Base-by-base conservation (phyloP, 2,888 invertebrate genomes). In the Ferdinandea cuprea region DNA sequence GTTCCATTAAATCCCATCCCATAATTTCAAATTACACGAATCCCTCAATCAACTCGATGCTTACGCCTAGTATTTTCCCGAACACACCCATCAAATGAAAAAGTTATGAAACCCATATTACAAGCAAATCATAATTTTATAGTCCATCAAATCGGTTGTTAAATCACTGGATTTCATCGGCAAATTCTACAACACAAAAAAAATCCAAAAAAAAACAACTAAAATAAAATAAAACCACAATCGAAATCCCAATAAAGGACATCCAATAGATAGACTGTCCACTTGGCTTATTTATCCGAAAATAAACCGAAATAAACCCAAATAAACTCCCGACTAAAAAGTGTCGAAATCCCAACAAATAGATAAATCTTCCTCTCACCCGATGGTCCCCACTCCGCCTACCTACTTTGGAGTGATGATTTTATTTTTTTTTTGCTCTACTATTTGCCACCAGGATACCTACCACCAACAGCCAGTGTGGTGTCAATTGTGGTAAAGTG, bases 401-500 rank as follows among this genome's bases (percentile, higher is more conserved):
- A 44, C 37, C 19, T 52, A 35, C 42, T 78, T 65, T 50, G 25
- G 9, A 35, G 8, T n/a, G n/a, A n/a, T n/a, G n/a, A n/a, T n/a
- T n/a, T n/a, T n/a, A 6, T 48, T 52, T 40, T 40, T 66, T 52
- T 66, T 66, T 52, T 52, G 50, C 25, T n/a, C 35, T 17, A 25
- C 21, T 25, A 6, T 25, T 46, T 5, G 15, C 25, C 46, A 48
- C 25, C 48, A 72, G 71, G 68, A 54, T 44, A 37, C 46, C 48
- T 44, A 37, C 46, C 48, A 68, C 68, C 56, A 59, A 54, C 59
- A 52, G 59, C 65, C 59, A 52, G 59, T 58, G 56, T 72, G 66
- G 76, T 83, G 78, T 83, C 83, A 83, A 83, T 73, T 83, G 83
- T 78, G 78, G 83, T 83, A 73, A 78, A 78, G 77, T 68, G 72